Percentiles rank a stretch among this genome's conserved stretches.
These are phyloP conservation scores for Ophthalmolycus amberensis DNA, from an alignment of 2,113 vertebrate genomes.

Conservation along the genomic window DNA sequence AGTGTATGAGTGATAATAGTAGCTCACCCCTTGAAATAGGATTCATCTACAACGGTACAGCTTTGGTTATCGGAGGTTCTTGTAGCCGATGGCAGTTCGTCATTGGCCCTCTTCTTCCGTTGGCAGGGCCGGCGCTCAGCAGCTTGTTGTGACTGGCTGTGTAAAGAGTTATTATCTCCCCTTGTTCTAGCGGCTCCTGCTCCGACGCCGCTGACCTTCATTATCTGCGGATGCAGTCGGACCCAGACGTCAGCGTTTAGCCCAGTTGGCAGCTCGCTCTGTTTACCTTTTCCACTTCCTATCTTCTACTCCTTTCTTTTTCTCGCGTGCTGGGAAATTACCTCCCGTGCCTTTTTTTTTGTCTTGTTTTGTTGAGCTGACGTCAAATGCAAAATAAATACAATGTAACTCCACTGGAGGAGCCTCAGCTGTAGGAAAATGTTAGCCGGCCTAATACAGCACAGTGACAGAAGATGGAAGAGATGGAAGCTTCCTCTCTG, in stretches of 20 bases:
- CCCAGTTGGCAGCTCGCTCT: constrained; percentile 56
- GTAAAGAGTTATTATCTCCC: constrained; percentile 66
- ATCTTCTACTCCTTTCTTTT: constrained; percentile 41
- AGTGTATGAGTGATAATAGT: not conserved
- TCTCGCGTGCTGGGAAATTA: constrained; percentile 44
- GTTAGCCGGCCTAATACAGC: not conserved
- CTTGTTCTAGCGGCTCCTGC: constrained; percentile 58
- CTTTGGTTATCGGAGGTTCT: constrained; percentile 3
- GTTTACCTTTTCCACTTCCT: constrained; percentile 70
- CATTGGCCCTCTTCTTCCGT: not conserved
- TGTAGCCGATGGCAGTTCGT: constrained; percentile 19
- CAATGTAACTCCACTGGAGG: not conserved
- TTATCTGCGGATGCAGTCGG: constrained; percentile 74
- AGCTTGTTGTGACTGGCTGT: constrained; percentile 59
- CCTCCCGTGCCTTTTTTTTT: not conserved
- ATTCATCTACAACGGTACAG: not conserved
- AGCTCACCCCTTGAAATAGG: constrained; percentile 10
- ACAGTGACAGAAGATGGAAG: not conserved
- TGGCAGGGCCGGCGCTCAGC: not conserved
- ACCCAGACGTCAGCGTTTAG: constrained; percentile 46
- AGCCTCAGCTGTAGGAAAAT: not conserved
- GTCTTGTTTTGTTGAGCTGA: constrained; percentile 1
- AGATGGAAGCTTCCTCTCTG: constrained; percentile 12
- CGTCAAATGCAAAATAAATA: not conserved
- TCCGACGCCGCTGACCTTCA: constrained; percentile 61